Base-by-base conservation (phyloP, 2,797 vertebrate species). In the Alosa sapidissima region DNA sequence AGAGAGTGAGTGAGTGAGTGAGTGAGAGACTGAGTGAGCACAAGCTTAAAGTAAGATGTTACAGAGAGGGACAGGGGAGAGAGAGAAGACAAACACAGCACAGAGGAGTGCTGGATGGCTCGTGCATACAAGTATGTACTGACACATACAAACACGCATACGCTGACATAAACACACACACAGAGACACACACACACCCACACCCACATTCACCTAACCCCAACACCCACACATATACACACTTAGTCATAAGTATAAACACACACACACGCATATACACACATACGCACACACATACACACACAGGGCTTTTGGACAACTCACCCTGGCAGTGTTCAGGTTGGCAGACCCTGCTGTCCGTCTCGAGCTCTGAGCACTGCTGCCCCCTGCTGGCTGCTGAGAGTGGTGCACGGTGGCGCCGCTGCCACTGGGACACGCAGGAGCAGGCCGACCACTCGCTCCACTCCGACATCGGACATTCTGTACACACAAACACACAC, bases 381-480 rank as follows among this genome's bases (percentile, higher is more conserved):
- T 93, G 92, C 0, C 92, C 94, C 85, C 90, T 93, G 75, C 91
- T 93, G 87, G 92, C 89, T 0, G 92, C 91, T 0, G 92, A 84
- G 2, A 94, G 93, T 41, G 96, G 95, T 0, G 95, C 95, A 21
- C 96, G 94, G 89, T 96, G 95, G 0, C 96, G 94, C 84, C 96
- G 96, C 91, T 96, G 96, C 86, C 93, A 92, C 49, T 91, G 95
- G 86, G 96, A 94, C 82, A 81, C 90, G 85, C 97, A 97, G 0
- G 96, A 96, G 83, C 97, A 98, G 3, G 0, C 49, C 0, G 95
- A 96, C 97, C 97, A 98, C 55, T 91, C 87, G 3, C 95, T 97
- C 97, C 97, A 98, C 52, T 91, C 60, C 0, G 96, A 96, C 97
- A 97, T 95, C 55, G 94, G 92, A 24, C 97, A 98, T 2, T 89